phyloP scores from a whole-genome alignment of 2,888 invertebrate genomes.

The Andricus curvator region DNA sequence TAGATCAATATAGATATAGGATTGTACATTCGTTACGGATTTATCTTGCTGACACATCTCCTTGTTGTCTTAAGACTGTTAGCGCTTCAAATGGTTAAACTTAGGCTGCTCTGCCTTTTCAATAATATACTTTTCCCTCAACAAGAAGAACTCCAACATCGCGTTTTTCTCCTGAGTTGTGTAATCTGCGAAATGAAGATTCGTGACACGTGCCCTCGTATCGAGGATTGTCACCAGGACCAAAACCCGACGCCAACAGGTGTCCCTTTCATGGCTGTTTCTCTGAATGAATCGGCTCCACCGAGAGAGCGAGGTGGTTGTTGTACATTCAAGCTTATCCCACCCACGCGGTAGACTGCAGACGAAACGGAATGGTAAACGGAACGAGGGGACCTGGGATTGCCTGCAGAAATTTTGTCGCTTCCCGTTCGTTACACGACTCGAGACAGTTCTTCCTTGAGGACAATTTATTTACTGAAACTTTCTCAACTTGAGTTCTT shows the following conservation, averaged over 20 bases:
- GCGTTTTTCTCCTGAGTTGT: neutral
- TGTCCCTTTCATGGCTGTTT: constrained; percentile 78
- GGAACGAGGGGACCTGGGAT: constrained; percentile 73
- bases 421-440: neutral
- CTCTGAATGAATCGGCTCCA: constrained; percentile 78
- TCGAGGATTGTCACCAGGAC: constrained; percentile 74
- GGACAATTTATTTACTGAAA: neutral
- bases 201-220: constrained; percentile 70
- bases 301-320: constrained; percentile 68
- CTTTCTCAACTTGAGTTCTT: neutral
- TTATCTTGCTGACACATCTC: constrained; percentile 28
- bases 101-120: neutral
- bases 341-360: constrained; percentile 76
- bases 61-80: neutral
- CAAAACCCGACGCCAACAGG: constrained; percentile 74
- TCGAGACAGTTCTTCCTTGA: neutral
- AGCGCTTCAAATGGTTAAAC: neutral
- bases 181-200: constrained; percentile 40
- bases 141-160: neutral
- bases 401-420: constrained; percentile 71
- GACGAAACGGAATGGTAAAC: constrained; percentile 78
- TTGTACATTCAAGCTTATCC: constrained; percentile 73
- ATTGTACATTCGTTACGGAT: constrained; percentile 39
- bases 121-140: neutral
- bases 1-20: constrained; percentile 46